Conservation (phyloP, 1,140 invertebrate genomes). For the Scaptomyza montana region DNA sequence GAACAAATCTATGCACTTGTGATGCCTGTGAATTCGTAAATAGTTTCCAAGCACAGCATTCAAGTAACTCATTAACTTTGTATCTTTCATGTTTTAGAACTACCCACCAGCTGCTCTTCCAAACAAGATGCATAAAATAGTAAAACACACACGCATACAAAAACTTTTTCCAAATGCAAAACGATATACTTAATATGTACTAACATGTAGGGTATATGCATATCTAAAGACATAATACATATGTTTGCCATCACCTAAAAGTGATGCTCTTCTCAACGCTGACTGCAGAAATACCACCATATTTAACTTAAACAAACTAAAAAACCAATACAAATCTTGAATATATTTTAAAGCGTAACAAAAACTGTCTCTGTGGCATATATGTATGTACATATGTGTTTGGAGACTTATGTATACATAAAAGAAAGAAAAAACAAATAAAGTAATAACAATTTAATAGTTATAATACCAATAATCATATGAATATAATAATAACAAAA, state of each 20-base stretch:
- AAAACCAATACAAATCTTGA: slow-evolving; percentile 49
- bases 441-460: slow-evolving; percentile 48
- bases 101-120: slow-evolving; percentile 76
- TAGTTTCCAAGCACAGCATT: slow-evolving; percentile 21
- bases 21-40: slow-evolving; percentile 18
- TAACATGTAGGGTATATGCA: slow-evolving; percentile 31
- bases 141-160: neutral
- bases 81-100: slow-evolving; percentile 48
- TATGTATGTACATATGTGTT: neutral
- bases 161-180: slow-evolving; percentile 21
- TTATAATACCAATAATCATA: slow-evolving; percentile 27
- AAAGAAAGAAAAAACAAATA: slow-evolving; percentile 25
- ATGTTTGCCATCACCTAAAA: slow-evolving; percentile 73
- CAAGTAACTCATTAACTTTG: slow-evolving; percentile 24
- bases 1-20: slow-evolving; percentile 12
- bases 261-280: slow-evolving; percentile 81
- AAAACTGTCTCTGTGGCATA: slow-evolving; percentile 41
- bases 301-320: slow-evolving; percentile 47
- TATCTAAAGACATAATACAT: too few species aligned
- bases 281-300: slow-evolving; percentile 83
- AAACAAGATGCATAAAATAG: slow-evolving; percentile 44
- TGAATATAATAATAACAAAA: slow-evolving; percentile 16
- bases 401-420: slow-evolving; percentile 54
- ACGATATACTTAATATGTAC: slow-evolving; percentile 18
- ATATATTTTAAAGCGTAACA: slow-evolving; percentile 63